Evolutionary conservation across 2,797 vertebrate species (phyloP).

Genomic region (Sebastes kiyomatsui): DNA sequence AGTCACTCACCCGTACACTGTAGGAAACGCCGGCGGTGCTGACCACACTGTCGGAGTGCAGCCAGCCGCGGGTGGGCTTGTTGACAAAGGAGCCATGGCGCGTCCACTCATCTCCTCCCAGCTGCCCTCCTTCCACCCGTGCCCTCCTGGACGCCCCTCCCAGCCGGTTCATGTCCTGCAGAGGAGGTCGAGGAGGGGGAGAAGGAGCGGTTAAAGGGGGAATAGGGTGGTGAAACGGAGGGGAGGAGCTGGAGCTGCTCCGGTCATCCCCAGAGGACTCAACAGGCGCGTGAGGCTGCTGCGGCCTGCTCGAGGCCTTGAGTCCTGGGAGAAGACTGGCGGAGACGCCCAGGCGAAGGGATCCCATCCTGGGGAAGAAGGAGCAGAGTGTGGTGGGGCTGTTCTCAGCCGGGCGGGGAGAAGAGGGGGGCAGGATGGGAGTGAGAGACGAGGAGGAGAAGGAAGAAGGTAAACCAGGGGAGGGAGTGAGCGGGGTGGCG

Average conservation of each 20-base stretch:
- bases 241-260: constrained; percentile 71
- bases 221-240: constrained; percentile 57
- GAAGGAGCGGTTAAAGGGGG: constrained; percentile 83
- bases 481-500: constrained; percentile 74
- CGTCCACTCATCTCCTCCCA: constrained; percentile 98
- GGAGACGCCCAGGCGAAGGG: constrained; percentile 90
- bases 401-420: constrained; percentile 82
- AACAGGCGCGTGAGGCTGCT: constrained; percentile 40
- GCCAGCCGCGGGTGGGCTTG: constrained; percentile 96
- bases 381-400: constrained; percentile 97
- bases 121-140: constrained; percentile 97
- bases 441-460: constrained; percentile 88
- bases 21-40: constrained; percentile 96
- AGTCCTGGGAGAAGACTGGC: constrained; percentile 84
- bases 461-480: constrained; percentile 77
- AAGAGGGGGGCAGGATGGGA: constrained; percentile 83
- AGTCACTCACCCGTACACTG: constrained; percentile 89
- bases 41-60: constrained; percentile 94
- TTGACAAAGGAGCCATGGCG: constrained; percentile 98
- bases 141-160: constrained; percentile 92
- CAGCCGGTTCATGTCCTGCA: constrained; percentile 99
- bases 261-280: constrained; percentile 68
- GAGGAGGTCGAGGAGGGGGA: constrained; percentile 86
- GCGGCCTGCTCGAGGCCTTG: constrained; percentile 74
- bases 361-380: constrained; percentile 95